These are phyloP conservation scores for Bostrychus sinensis DNA, from an alignment of 2,113 vertebrate species.

Conservation along the genomic window DNA sequence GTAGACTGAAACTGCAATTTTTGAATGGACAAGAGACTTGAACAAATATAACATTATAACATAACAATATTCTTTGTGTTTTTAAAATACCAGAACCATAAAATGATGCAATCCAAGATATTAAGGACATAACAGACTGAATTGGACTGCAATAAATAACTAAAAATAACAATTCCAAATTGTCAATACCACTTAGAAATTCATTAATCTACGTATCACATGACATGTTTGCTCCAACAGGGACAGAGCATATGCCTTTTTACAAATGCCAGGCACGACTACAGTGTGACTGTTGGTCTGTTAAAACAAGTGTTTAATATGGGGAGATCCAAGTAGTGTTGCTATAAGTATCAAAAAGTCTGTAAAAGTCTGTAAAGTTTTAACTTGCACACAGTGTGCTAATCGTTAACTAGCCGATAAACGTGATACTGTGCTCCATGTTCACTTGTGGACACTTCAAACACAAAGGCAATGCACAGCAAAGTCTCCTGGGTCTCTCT, in stretches of 20 bases:
- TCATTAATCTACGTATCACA: neutral
- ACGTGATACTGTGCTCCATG: slow-evolving; percentile 95
- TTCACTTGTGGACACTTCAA: slow-evolving; percentile 94
- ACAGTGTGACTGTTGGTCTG: slow-evolving; percentile 65
- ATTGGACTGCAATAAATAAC: neutral
- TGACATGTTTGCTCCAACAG: neutral
- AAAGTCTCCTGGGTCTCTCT: slow-evolving; percentile 96
- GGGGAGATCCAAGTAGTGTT: slow-evolving; percentile 59
- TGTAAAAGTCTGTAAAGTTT: slow-evolving; percentile 50
- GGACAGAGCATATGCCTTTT: slow-evolving; percentile 15
- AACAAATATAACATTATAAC: too few species aligned
- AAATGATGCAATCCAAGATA: neutral
- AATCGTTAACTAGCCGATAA: slow-evolving; percentile 94
- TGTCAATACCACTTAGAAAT: neutral
- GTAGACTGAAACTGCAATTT: too few species aligned
- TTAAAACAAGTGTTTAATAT: slow-evolving; percentile 40
- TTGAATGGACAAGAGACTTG: too few species aligned
- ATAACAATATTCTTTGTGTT: too few species aligned
- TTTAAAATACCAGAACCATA: neutral
- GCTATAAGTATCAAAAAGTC: slow-evolving; percentile 47
- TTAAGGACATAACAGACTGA: neutral
- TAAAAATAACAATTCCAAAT: neutral
- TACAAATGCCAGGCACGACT: slow-evolving; percentile 49
- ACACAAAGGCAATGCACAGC: slow-evolving; percentile 95
- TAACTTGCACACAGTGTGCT: slow-evolving; percentile 60